Percentiles rank a stretch among this genome's conserved stretches.
phyloP scores from a whole-genome alignment of 2,113 vertebrate genomes.

The Vanacampus margaritifer region DNA sequence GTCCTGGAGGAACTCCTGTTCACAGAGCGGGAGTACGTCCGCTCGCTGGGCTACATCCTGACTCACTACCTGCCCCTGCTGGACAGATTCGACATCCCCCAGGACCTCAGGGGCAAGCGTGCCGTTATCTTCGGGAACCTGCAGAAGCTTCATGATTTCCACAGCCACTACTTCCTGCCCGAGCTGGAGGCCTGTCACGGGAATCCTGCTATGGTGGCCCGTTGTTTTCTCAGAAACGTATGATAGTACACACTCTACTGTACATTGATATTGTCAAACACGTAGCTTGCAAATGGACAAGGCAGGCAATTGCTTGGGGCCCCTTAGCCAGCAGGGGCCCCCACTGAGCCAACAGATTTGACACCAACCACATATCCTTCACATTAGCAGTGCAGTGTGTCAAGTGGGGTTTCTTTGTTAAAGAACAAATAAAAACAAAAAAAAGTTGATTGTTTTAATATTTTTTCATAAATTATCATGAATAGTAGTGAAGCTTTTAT shows the following conservation, averaged over 20 bases:
- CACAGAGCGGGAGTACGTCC: conserved; percentile 76
- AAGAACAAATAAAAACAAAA: too few relatives aligned
- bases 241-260: conserved; percentile 43
- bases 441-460: too few relatives aligned
- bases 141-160: conserved; percentile 76
- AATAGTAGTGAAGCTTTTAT: too few relatives aligned
- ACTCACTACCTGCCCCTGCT: conserved; percentile 75
- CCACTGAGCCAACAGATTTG: too few relatives aligned
- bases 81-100: conserved; percentile 71
- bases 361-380: too few relatives aligned
- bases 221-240: conserved; percentile 78
- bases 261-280: too few relatives aligned
- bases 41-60: conserved; percentile 70
- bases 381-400: too few relatives aligned
- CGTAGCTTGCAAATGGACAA: too few relatives aligned
- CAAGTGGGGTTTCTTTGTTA: too few relatives aligned
- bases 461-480: too few relatives aligned
- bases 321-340: too few relatives aligned
- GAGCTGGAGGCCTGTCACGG: conserved; percentile 72
- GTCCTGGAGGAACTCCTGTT: conserved; percentile 76
- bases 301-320: too few relatives aligned
- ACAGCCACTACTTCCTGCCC: conserved; percentile 72
- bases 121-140: conserved; percentile 77
- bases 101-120: conserved; percentile 74
- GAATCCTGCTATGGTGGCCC: conserved; percentile 68